Evolutionary conservation across 2,888 invertebrate genomes (phyloP), one percentile per base, ranked within the genome.

Genomic region (Pachymerium ferrugineum): DNA sequence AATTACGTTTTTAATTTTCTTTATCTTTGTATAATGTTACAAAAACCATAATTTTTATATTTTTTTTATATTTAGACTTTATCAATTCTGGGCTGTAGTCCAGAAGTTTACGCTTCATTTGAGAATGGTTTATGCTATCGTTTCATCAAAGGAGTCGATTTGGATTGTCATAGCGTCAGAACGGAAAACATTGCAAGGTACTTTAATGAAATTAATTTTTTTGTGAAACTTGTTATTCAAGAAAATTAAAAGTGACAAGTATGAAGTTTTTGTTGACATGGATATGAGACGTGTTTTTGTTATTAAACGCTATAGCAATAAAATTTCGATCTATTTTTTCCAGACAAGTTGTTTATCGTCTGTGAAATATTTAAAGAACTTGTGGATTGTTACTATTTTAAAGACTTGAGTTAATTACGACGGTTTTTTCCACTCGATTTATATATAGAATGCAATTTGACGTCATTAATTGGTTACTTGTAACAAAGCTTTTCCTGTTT

Each of bases 41-140:
- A 14, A 33, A 38, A 42, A 72, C 54, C 3, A 3, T 4, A 16
- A 3, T 42, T 42, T 72, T 33, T 54, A 62, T 73, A 25, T 14
- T 73, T 77, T 38, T 28, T 47, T 25, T 70, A 77, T 54, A 19
- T 54, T 22, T 75, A 85, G 84, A 79, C 89, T 77, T 83, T 93
- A 76, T 87, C 93, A 81, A 86, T 87, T 75, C 87, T 88, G 78
- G 91, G 91, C 19, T 86, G 93, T 79, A 94, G 95, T 67, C 93
- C 97, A 72, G 87, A 89, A 70, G 85, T 98, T 68, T 94, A 92
- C 85, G 96, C 93, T 70, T 89, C 90, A 69, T 98, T 98, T 84
- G 87, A 89, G 78, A 99, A 99, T 86, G 98, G 98, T 12, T 85
- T 98, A 77, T 92, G 91, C 47, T 98, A 97, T 83, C 90, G 93